Evolutionary conservation across 2,113 vertebrate species (phyloP), one percentile per base, ranked within the genome.

Genomic region (Thalassarche chlororhynchos): DNA sequence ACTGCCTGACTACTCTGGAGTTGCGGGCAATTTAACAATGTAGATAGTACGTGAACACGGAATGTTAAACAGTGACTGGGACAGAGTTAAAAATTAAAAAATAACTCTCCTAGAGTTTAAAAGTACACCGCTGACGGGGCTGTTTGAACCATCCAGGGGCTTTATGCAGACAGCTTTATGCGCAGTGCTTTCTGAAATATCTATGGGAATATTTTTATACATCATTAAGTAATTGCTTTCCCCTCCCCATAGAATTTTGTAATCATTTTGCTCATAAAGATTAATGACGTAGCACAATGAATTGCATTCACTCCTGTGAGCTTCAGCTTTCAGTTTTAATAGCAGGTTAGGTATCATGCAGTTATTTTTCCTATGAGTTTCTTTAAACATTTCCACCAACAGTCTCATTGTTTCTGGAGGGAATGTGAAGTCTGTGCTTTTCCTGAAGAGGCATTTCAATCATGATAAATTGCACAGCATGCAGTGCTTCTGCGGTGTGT

Each of bases 21-120:
- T 97, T 97, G 96, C 42, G 51, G 97, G 90, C 96, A 98, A 98
- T 98, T 98, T 98, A 98, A 97, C 98, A 98, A 94, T 95, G 95
- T 94, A 96, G 98, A 93, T 89, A 93, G 89, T 87, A 96, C 17
- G 57, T 98, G 98, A 97, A 97, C 68, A 70, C 28, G 23, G 98
- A 98, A 98, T 97, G 95, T 96, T 98, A 98, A 98, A 93, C 68
- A 97, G 94, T 64, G 86, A 85, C 92, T 94, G 58, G 79, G 57
- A 84, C 89, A 74, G n/a, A 94, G 89, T 40, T 91, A 88, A 94
- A 96, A 84, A 75, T 77, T 60, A 44, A 69, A 78, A 90, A 65
- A 65, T 66, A 85, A 82, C 51, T 96, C 77, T 46, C 29, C 17
- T 94, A 66, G 51, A 95, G 38, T 79, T 84, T 86, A 83, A 57